Conservation (phyloP, 2,888 invertebrate species). For the Scaptomyza reducta region DNA sequence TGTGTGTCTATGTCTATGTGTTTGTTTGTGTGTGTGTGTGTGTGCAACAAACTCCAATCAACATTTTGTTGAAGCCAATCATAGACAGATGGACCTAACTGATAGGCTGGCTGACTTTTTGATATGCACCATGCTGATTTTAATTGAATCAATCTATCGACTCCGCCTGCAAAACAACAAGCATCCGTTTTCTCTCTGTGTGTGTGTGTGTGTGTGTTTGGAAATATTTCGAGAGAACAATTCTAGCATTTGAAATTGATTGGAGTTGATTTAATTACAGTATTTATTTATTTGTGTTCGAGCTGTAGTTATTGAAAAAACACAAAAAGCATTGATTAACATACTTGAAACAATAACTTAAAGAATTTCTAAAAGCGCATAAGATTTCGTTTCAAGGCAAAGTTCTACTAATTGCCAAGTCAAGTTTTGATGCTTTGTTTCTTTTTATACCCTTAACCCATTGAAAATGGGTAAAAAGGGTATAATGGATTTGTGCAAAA, state of each 20-base stretch:
- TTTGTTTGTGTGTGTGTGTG: neutral
- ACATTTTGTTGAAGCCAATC: constrained; percentile 10
- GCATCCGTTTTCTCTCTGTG: neutral
- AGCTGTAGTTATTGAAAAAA: neutral
- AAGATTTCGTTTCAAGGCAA: no score
- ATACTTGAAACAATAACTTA: no score
- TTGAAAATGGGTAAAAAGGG: no score
- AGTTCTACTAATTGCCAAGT: no score
- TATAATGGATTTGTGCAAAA: no score
- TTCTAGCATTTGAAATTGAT: neutral
- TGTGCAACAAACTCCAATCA: constrained; percentile 15
- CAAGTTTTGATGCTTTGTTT: no score
- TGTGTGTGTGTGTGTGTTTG: neutral
- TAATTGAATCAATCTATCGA: constrained; percentile 22
- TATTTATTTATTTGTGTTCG: neutral
- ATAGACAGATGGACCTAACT: neutral
- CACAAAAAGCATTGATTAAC: no score
- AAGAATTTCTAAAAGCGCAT: no score
- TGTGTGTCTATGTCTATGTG: constrained; percentile 4
- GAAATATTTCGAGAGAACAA: neutral
- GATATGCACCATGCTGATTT: constrained; percentile 14
- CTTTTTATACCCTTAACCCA: no score
- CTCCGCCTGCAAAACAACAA: neutral
- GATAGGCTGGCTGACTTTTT: neutral
- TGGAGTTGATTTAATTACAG: neutral